Conservation (phyloP, 2,113 vertebrate species). For the Indicator indicator region DNA sequence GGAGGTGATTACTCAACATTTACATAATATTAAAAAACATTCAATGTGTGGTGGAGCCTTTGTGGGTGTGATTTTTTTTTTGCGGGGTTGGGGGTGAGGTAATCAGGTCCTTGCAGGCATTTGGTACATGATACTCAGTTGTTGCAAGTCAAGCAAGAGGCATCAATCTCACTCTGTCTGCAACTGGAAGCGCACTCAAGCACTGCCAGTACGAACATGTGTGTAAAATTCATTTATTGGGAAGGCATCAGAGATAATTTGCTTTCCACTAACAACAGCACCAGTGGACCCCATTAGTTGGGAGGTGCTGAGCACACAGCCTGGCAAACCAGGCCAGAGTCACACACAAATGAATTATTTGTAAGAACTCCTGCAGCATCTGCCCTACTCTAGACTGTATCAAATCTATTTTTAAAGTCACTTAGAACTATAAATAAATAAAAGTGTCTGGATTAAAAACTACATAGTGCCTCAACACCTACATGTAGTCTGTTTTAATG, state of each 20-base stretch:
- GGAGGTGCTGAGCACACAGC: neutral
- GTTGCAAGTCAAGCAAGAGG: neutral
- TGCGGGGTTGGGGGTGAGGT: neutral
- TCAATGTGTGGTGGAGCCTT: neutral
- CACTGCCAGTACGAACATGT: neutral
- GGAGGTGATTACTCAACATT: constrained; percentile 12
- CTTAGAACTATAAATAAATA: constrained; percentile 66
- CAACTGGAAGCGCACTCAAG: neutral
- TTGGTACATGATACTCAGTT: neutral
- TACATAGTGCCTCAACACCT: constrained; percentile 41
- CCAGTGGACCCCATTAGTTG: neutral
- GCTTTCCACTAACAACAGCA: neutral
- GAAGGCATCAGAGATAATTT: neutral
- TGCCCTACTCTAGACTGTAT: neutral
- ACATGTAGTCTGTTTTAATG: neutral
- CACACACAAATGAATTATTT: constrained; percentile 25
- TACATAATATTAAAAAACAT: constrained; percentile 18
- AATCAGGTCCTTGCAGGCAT: neutral
- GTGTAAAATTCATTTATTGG: neutral
- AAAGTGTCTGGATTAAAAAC: constrained; percentile 25
- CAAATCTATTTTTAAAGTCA: constrained; percentile 54
- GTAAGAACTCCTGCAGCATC: constrained; percentile 22
- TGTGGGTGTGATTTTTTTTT: neutral
- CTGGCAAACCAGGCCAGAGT: neutral
- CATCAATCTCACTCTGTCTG: neutral